A percentile compares a stretch with the other conserved stretches of the same genome.
Evolutionary conservation across 1,140 invertebrate genomes (phyloP).

Genomic region (Ips typographus): DNA sequence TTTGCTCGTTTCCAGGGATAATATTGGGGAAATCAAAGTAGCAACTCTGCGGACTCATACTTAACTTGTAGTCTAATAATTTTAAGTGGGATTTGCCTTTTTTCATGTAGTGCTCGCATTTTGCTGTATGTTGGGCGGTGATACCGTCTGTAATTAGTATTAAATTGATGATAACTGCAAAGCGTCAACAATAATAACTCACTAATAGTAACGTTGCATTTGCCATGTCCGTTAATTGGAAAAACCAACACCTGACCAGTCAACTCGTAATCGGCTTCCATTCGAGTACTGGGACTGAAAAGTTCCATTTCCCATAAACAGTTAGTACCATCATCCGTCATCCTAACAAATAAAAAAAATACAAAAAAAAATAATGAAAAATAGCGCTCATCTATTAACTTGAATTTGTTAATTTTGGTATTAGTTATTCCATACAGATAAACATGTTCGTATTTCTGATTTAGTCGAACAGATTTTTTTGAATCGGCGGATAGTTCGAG

Average conservation of each 20-base stretch:
- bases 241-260: conserved; percentile 37
- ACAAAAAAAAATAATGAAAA: neutral
- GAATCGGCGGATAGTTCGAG: conserved; percentile 28
- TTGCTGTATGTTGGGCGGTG: conserved; percentile 29
- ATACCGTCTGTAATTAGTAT: conserved; percentile 12
- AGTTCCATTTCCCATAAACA: conserved; percentile 31
- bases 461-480: conserved; percentile 16
- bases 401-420: conserved; percentile 24
- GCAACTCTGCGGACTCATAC: conserved; percentile 25
- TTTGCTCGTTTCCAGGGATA: conserved; percentile 39
- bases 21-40: conserved; percentile 39
- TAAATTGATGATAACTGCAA: too few species aligned
- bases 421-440: conserved; percentile 30
- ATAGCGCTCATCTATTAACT: conserved; percentile 15
- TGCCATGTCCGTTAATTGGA: conserved; percentile 38
- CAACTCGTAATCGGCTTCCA: conserved; percentile 36
- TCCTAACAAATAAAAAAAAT: neutral
- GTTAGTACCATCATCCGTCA: conserved; percentile 22
- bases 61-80: conserved; percentile 24
- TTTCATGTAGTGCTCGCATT: conserved; percentile 42
- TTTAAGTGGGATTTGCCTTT: conserved; percentile 33
- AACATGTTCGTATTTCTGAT: conserved; percentile 35
- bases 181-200: neutral
- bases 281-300: conserved; percentile 11
- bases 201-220: conserved; percentile 35